phyloP scores from a whole-genome alignment of 2,797 vertebrate genomes.

The Valencia hispanica region DNA sequence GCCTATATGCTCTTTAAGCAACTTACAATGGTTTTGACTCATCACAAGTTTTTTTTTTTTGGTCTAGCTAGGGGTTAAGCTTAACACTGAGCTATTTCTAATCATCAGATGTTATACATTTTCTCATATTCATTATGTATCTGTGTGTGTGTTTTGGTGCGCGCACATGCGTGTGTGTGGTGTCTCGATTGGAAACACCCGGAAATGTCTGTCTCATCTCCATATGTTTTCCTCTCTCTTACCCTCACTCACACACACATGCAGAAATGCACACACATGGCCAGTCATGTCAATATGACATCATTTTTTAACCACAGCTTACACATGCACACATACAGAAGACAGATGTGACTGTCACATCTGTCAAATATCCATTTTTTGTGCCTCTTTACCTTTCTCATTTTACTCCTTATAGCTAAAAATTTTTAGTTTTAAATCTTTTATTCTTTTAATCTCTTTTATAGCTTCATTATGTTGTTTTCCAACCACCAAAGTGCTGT shows the following conservation, averaged over 20 bases:
- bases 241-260: constrained; percentile 2
- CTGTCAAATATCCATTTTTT: constrained; percentile 66
- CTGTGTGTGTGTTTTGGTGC: constrained; percentile 17
- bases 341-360: constrained; percentile 66
- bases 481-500: constrained; percentile 47
- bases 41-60: constrained; percentile 29
- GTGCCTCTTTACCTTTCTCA: constrained; percentile 54
- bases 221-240: constrained; percentile 44
- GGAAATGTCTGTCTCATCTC: constrained; percentile 72
- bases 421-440: constrained; percentile 61
- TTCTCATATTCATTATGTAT: constrained; percentile 48
- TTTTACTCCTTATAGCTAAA: constrained; percentile 55
- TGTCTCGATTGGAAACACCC: constrained; percentile 62
- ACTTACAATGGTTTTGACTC: constrained; percentile 59
- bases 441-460: constrained; percentile 49
- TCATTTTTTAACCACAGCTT: constrained; percentile 62
- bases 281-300: constrained; percentile 70
- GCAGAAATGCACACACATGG: constrained; percentile 39
- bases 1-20: constrained; percentile 53
- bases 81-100: constrained; percentile 48
- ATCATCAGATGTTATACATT: constrained; percentile 63
- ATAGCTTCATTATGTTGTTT: constrained; percentile 56
- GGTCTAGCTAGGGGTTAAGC: constrained; percentile 55
- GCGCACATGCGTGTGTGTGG: constrained; percentile 20
- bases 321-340: constrained; percentile 28